phyloP scores from a whole-genome alignment of 2,888 invertebrate genomes.

The Deroplatys truncata region DNA sequence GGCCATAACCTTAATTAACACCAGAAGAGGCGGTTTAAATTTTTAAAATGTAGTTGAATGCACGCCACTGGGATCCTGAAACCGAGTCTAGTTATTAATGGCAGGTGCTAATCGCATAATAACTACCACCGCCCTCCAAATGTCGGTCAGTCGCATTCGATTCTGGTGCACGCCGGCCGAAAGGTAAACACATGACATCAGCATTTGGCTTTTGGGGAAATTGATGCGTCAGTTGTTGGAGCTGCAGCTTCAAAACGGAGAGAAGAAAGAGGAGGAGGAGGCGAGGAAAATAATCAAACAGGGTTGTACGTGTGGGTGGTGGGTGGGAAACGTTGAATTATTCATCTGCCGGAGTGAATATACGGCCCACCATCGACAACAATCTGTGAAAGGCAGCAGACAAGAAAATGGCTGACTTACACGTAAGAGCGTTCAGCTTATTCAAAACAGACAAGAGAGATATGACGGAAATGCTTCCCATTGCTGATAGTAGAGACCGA shows the following conservation, averaged over 20 bases:
- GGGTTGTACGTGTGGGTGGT: not conserved
- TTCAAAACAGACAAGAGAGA: not conserved
- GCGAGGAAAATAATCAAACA: not conserved
- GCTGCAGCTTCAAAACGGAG: not conserved
- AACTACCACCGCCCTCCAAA: not conserved
- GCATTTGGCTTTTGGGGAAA: not conserved
- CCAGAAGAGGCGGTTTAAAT: no score
- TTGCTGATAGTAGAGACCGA: not conserved
- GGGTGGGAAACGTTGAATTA: not conserved
- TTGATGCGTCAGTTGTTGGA: not conserved
- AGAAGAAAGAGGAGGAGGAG: not conserved
- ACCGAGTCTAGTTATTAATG: not conserved
- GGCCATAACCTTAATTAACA: no score
- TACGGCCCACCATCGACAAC: not conserved
- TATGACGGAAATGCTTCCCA: not conserved
- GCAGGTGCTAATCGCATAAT: not conserved
- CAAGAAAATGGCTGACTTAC: not conserved
- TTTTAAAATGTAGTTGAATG: not conserved
- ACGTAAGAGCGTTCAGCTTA: not conserved
- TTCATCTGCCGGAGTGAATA: not conserved
- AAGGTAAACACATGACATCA: not conserved
- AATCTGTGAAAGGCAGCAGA: not conserved
- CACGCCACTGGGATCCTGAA: not conserved
- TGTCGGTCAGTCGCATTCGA: not conserved
- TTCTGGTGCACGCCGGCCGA: not conserved